Evolutionary conservation across 1,140 invertebrate species (phyloP), one percentile per base, ranked within the genome.

Genomic region (Dinothrombium tinctorium): DNA sequence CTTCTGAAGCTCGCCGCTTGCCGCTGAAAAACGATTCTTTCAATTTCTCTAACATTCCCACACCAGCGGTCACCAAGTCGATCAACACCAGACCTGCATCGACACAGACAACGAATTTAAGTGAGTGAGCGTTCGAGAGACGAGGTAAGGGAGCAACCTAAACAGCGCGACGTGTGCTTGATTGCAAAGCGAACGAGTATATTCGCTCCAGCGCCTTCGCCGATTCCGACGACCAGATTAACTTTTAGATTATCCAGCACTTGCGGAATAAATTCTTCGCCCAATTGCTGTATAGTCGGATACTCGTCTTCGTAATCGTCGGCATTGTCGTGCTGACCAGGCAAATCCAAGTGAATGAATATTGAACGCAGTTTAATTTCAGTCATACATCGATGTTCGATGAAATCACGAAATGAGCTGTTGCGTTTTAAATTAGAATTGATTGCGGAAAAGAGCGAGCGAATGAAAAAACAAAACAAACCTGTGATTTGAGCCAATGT

Each of bases 321-420:
- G 14, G 74, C 72, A 50, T 75, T 72, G 54, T 83, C 76, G 47
- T 78, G 76, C 55, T 87, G 82, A 1, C 82, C 82, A 2, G 81
- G 80, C 12, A 84, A 68, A 58, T 84, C 80, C 7, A 87, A 69
- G 55, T 87, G 77, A 44, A 87, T 76, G 61, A 83, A 86, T 51
- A 81, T 72, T 31, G 77, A 80, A 25, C 80, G 64, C 29, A 79
- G 70, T 53, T 75, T 77, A 40, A 86, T 80, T 59, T 81, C 76
- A 31, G 61, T 60, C 80, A 86, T 84, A 37, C 71, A 70, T 6
- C 74, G 71, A 55, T 73, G 69, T 50, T 75, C 71, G 36, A 28
- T 17, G 14, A 43, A 43, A 29, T 43, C 41, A n/a, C 11, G 12
- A 21, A 37, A 33, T 14, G 29, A 33, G 23, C 40, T 29, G 37